Evolutionary conservation across 2,113 vertebrate species (phyloP).

Genomic region (Paedocypris sp.): DNA sequence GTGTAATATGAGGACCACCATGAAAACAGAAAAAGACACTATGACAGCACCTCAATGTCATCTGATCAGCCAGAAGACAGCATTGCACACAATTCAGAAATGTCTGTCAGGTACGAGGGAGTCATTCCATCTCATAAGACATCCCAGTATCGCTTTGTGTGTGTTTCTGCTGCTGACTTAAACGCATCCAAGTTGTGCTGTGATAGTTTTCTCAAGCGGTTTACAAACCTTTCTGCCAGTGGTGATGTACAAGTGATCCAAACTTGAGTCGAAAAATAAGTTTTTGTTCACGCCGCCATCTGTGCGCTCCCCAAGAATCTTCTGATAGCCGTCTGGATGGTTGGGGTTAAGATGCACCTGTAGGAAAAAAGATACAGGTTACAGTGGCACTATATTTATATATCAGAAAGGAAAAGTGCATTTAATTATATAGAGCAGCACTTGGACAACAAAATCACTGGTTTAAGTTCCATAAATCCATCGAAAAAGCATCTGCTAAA

Average conservation of each 20-base stretch:
- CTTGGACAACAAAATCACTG: too few species aligned
- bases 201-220: background rate
- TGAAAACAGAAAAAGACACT: background rate
- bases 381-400: too few species aligned
- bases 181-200: background rate
- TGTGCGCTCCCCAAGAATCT: constrained; percentile 53
- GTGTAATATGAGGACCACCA: too few species aligned
- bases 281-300: constrained; percentile 76
- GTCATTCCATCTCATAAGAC: too few species aligned
- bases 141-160: too few species aligned
- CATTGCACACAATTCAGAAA: too few species aligned
- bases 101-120: too few species aligned
- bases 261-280: constrained; percentile 67
- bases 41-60: background rate
- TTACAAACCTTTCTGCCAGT: constrained; percentile 46
- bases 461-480: too few species aligned
- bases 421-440: too few species aligned
- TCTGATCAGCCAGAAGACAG: background rate
- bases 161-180: background rate
- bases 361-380: constrained; percentile 22
- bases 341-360: constrained; percentile 67
- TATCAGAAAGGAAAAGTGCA: too few species aligned
- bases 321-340: constrained; percentile 58
- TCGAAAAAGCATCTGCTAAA: too few species aligned
- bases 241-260: constrained; percentile 75